These are phyloP conservation scores for Lagorchestes hirsutus DNA, from an alignment of 2,797 vertebrate species.

Conservation along the genomic window DNA sequence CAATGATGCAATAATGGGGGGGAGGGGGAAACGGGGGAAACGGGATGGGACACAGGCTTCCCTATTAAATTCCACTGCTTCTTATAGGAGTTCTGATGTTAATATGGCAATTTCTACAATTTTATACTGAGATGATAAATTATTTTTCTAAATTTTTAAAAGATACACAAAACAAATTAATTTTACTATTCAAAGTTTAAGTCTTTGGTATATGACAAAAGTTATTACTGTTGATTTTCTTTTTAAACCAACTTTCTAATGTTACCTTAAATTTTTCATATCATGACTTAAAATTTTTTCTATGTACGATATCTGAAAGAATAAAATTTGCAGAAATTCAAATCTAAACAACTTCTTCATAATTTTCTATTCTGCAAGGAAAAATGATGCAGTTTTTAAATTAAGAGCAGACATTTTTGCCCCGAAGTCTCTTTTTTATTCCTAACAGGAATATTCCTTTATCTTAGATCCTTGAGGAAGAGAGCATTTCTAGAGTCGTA, in stretches of 20 bases:
- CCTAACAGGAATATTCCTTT: constrained; percentile 49
- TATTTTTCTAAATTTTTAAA: neutral
- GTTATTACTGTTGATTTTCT: neutral
- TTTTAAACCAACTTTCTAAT: neutral
- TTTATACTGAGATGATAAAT: neutral
- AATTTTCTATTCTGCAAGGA: neutral
- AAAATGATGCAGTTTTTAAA: neutral
- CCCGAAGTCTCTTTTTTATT: neutral
- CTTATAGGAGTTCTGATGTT: neutral
- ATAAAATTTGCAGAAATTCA: neutral
- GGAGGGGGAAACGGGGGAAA: too few relatives aligned
- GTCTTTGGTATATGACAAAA: neutral
- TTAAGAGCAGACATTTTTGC: neutral
- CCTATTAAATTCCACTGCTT: neutral
- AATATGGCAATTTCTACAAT: neutral
- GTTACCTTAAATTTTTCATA: neutral
- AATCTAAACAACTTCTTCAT: neutral
- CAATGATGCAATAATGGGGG: neutral
- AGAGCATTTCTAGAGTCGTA: neutral
- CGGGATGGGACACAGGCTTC: neutral
- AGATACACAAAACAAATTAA: neutral
- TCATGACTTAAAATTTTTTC: neutral
- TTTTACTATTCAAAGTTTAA: neutral
- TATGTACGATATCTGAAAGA: neutral
- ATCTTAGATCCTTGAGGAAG: constrained; percentile 9